Conservation (phyloP, 1,140 invertebrate genomes). For the Maconellicoccus hirsutus region DNA sequence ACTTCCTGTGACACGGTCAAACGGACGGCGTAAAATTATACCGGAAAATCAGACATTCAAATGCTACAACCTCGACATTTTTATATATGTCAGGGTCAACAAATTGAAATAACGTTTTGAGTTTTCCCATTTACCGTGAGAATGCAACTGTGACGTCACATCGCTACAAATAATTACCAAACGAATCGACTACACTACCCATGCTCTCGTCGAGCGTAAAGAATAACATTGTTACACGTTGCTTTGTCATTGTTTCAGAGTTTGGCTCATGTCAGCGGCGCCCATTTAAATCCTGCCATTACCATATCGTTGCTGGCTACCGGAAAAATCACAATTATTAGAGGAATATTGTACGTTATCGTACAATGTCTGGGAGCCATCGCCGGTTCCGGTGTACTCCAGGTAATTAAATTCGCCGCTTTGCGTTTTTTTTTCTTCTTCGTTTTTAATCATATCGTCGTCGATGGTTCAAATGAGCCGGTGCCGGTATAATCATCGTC, state of each 20-base stretch:
- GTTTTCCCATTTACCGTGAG: background rate
- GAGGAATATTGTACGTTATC: constrained; percentile 67
- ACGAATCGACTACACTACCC: background rate
- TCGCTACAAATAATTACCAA: background rate
- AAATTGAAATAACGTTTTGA: background rate
- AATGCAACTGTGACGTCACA: background rate
- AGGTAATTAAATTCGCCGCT: constrained; percentile 32
- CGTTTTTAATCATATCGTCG: no score
- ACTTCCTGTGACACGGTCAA: no score
- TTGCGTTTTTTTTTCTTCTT: no score
- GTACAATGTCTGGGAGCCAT: constrained; percentile 73
- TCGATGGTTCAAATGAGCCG: no score
- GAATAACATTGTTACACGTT: background rate
- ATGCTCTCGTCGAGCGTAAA: background rate
- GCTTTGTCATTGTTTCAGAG: constrained; percentile 40
- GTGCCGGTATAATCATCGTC: no score
- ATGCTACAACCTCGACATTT: background rate
- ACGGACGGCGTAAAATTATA: background rate
- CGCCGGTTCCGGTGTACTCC: constrained; percentile 61
- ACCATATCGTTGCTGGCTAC: constrained; percentile 65
- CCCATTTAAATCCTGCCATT: constrained; percentile 84
- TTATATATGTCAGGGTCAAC: background rate
- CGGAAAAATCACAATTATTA: constrained; percentile 61
- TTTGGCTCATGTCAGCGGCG: constrained; percentile 78
- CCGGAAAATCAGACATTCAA: background rate